Percentiles rank a stretch among this genome's conserved stretches.
phyloP scores from a whole-genome alignment of 1,140 invertebrate species.

The Drosophila rhopaloa region DNA sequence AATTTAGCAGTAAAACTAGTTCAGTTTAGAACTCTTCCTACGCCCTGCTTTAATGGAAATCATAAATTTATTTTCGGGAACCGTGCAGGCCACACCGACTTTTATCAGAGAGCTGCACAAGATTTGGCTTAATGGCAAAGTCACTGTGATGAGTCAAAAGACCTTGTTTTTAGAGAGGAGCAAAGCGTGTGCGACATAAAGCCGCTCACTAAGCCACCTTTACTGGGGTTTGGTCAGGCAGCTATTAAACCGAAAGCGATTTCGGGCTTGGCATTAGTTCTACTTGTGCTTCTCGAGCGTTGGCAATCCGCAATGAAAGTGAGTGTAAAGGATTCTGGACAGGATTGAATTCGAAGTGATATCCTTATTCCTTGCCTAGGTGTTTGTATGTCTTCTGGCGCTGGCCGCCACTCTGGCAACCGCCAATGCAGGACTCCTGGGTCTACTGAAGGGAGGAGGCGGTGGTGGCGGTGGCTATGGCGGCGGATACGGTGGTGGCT shows the following conservation, averaged over 20 bases:
- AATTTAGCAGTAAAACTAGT: slow-evolving; percentile 65
- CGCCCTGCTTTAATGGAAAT: slow-evolving; percentile 55
- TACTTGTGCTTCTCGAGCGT: slow-evolving; percentile 52
- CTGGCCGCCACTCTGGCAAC: slow-evolving; percentile 61
- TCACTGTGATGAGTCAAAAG: slow-evolving; percentile 17
- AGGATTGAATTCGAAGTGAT: slow-evolving; percentile 33
- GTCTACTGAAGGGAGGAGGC: slow-evolving; percentile 62
- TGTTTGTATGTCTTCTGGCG: slow-evolving; percentile 74
- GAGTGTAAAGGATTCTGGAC: slow-evolving; percentile 35
- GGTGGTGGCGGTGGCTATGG: slow-evolving; percentile 38
- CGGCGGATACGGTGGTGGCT: slow-evolving; percentile 30
- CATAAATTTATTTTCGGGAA: slow-evolving; percentile 66
- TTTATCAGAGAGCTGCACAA: slow-evolving; percentile 13
- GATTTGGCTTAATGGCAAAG: neutral
- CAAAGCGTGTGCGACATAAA: slow-evolving; percentile 36
- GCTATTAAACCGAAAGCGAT: slow-evolving; percentile 68
- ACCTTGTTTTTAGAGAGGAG: slow-evolving; percentile 23
- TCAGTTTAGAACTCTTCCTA: slow-evolving; percentile 59
- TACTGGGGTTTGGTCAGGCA: slow-evolving; percentile 33
- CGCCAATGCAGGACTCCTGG: slow-evolving; percentile 66
- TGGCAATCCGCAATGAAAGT: slow-evolving; percentile 64
- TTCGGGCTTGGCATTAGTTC: slow-evolving; percentile 67
- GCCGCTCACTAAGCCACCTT: slow-evolving; percentile 44
- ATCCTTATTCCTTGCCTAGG: slow-evolving; percentile 32
- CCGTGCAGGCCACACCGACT: slow-evolving; percentile 9